phyloP scores from a whole-genome alignment of 2,797 vertebrate species.

The Enteromius viviparus region DNA sequence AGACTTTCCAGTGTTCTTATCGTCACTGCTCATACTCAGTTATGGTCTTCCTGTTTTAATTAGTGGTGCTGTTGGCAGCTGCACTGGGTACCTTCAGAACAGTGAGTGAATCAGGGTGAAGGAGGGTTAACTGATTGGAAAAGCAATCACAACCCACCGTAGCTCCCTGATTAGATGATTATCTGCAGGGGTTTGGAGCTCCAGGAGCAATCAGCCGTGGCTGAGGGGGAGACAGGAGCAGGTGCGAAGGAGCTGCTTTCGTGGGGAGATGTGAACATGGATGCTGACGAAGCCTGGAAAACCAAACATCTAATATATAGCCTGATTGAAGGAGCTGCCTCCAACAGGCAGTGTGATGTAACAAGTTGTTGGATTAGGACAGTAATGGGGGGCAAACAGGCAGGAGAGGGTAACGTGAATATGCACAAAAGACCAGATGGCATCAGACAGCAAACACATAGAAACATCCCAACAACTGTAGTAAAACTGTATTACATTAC shows the following conservation, averaged over 20 bases:
- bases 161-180: slow-evolving; percentile 61
- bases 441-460: background rate
- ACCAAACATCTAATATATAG: background rate
- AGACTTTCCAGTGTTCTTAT: background rate
- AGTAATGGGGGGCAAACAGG: background rate
- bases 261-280: slow-evolving; percentile 42
- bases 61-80: slow-evolving; percentile 49
- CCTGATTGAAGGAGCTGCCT: slow-evolving; percentile 1
- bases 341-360: slow-evolving; percentile 25
- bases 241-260: slow-evolving; percentile 48
- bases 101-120: slow-evolving; percentile 41
- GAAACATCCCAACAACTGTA: background rate
- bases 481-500: background rate
- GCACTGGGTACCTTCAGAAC: slow-evolving; percentile 31
- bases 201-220: slow-evolving; percentile 56
- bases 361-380: slow-evolving; percentile 23
- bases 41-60: slow-evolving; percentile 45
- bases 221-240: slow-evolving; percentile 42
- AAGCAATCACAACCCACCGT: slow-evolving; percentile 54
- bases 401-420: slow-evolving; percentile 2
- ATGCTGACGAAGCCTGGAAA: slow-evolving; percentile 33
- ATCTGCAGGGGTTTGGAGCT: slow-evolving; percentile 51
- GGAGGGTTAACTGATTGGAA: slow-evolving; percentile 62
- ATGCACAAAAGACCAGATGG: background rate
- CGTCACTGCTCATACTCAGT: background rate